phyloP scores from a whole-genome alignment of 2,888 invertebrate genomes.

The Allophyes oxyacanthae region DNA sequence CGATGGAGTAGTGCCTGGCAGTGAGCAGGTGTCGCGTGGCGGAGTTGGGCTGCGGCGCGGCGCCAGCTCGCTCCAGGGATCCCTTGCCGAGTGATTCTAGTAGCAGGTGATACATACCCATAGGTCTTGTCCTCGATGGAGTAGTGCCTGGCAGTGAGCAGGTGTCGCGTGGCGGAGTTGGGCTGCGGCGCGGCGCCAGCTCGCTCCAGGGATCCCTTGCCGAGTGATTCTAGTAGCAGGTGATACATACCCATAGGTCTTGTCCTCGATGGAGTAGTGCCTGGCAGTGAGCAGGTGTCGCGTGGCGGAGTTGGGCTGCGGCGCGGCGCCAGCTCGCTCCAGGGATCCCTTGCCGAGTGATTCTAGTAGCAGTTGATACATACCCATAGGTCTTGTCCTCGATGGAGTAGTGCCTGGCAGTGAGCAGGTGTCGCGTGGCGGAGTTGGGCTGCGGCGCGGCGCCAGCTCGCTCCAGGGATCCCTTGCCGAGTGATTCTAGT shows the following conservation, averaged over 20 bases:
- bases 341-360: too few species aligned
- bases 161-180: constrained; percentile 73
- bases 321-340: too few species aligned
- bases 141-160: constrained; percentile 64
- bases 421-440: constrained; percentile 59
- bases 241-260: constrained; percentile 39
- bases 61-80: too few species aligned
- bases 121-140: constrained; percentile 70
- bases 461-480: too few species aligned
- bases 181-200: too few species aligned
- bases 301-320: constrained; percentile 76
- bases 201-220: too few species aligned
- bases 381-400: constrained; percentile 63
- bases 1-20: constrained; percentile 66
- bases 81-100: too few species aligned
- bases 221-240: too few species aligned
- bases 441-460: constrained; percentile 85
- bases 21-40: constrained; percentile 60
- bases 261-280: constrained; percentile 71
- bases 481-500: too few species aligned
- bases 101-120: neutral
- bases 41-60: constrained; percentile 84
- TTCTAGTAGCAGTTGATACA: neutral
- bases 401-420: constrained; percentile 66
- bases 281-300: constrained; percentile 62